Conservation (phyloP, 2,797 vertebrate genomes). For the Pangasius mekongensis region DNA sequence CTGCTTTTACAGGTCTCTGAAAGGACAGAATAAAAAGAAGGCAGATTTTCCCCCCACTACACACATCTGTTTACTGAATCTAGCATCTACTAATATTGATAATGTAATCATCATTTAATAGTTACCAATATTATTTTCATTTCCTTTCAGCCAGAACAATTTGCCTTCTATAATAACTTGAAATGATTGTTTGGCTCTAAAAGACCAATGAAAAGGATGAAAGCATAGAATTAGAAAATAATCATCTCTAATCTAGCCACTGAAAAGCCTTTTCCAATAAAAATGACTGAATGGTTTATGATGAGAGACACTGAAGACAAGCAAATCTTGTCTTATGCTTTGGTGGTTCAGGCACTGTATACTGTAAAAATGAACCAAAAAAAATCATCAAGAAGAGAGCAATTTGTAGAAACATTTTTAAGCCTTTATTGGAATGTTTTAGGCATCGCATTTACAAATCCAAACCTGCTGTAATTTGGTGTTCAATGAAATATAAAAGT, state of each 20-base stretch:
- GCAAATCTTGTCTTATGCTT: background rate
- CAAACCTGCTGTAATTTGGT: slow-evolving; percentile 82
- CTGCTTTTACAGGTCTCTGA: slow-evolving; percentile 2
- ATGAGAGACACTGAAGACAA: background rate
- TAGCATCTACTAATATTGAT: background rate
- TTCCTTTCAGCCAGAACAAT: background rate
- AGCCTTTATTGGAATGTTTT: slow-evolving; percentile 96
- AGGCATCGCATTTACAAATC: slow-evolving; percentile 91
- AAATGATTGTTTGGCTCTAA: background rate
- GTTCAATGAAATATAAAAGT: slow-evolving; percentile 78
- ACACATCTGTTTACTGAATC: background rate
- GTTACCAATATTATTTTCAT: background rate
- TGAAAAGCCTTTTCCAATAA: background rate
- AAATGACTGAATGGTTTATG: background rate
- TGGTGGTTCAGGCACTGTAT: background rate
- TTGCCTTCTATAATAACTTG: slow-evolving; percentile 5
- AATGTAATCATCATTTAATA: background rate
- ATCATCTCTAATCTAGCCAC: background rate
- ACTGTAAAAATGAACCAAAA: background rate
- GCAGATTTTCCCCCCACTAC: background rate
- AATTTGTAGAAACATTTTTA: slow-evolving; percentile 84
- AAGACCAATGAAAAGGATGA: background rate
- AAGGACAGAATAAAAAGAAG: background rate
- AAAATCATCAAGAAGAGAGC: background rate
- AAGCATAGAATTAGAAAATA: background rate